These are phyloP conservation scores for Silurus glanis DNA, from an alignment of 2,113 vertebrate genomes.

Conservation along the genomic window DNA sequence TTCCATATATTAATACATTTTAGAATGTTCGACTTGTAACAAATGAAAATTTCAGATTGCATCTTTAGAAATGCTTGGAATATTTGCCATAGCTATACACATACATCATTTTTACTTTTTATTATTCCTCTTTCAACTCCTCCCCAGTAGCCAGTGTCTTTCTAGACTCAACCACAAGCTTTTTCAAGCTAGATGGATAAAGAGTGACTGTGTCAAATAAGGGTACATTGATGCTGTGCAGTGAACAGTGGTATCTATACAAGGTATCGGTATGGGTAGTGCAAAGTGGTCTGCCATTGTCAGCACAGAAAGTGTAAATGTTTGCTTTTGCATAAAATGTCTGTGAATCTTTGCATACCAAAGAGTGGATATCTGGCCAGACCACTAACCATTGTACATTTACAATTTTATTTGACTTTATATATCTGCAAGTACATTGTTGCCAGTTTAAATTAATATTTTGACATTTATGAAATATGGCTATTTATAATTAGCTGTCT, in stretches of 20 bases:
- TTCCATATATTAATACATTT: background rate
- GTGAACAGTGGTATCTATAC: conserved; percentile 65
- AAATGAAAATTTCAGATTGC: background rate
- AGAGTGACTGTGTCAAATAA: conserved; percentile 62
- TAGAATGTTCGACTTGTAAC: background rate
- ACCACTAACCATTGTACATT: background rate
- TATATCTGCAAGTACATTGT: conserved; percentile 3
- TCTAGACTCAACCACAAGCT: conserved; percentile 59
- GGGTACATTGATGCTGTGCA: conserved; percentile 71
- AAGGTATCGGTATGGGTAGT: conserved; percentile 67
- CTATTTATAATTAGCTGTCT: background rate
- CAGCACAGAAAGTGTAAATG: background rate
- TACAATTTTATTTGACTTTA: conserved; percentile 24
- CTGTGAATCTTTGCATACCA: background rate
- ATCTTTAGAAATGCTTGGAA: background rate
- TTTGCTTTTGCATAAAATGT: conserved; percentile 6
- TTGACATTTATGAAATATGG: conserved; percentile 10
- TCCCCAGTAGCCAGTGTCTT: conserved; percentile 56
- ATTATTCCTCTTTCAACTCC: conserved; percentile 46
- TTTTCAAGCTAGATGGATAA: conserved; percentile 60
- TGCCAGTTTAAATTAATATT: conserved; percentile 16
- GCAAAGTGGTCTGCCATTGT: conserved; percentile 43
- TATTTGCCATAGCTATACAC: background rate
- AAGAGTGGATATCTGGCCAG: conserved; percentile 1
- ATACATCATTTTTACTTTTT: conserved; percentile 16